Percentiles rank a stretch among this genome's conserved stretches.
Evolutionary conservation across 2,888 invertebrate species (phyloP).

Genomic region (Julus scanicus): DNA sequence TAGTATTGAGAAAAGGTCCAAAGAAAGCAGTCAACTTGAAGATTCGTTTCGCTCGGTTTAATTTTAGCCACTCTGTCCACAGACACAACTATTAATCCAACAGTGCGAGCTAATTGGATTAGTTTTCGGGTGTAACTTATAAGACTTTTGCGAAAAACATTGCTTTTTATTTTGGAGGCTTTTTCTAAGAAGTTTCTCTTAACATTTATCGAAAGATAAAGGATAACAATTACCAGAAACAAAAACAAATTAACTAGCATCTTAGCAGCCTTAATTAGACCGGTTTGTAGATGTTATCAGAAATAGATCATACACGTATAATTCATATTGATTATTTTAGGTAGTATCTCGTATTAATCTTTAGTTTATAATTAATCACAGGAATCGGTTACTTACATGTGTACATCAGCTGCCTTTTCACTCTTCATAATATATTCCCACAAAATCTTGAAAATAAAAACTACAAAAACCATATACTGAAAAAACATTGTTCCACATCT

Average conservation of each 20-base stretch:
- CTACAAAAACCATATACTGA: too few species aligned
- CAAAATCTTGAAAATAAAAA: too few species aligned
- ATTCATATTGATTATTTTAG: too few species aligned
- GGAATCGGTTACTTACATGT: too few species aligned
- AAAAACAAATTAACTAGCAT: neutral
- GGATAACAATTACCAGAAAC: neutral
- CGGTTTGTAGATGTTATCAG: too few species aligned
- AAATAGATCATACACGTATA: too few species aligned
- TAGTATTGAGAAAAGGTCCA: neutral
- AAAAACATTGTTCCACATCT: too few species aligned
- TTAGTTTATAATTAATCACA: too few species aligned
- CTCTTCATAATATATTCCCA: too few species aligned
- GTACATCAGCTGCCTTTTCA: too few species aligned
- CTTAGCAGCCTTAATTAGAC: neutral
- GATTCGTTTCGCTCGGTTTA: slow-evolving; percentile 39
- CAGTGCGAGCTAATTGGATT: neutral
- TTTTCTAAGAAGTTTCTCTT: neutral
- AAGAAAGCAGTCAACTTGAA: slow-evolving; percentile 20
- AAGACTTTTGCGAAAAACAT: slow-evolving; percentile 4
- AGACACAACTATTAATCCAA: slow-evolving; percentile 14
- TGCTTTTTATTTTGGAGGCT: neutral
- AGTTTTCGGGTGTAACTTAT: neutral
- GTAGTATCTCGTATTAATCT: too few species aligned
- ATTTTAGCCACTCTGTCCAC: slow-evolving; percentile 4
- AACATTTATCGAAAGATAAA: too few species aligned